Evolutionary conservation across 2,797 vertebrate species (phyloP), one percentile per base, ranked within the genome.

Genomic region (Australoheros facetus): DNA sequence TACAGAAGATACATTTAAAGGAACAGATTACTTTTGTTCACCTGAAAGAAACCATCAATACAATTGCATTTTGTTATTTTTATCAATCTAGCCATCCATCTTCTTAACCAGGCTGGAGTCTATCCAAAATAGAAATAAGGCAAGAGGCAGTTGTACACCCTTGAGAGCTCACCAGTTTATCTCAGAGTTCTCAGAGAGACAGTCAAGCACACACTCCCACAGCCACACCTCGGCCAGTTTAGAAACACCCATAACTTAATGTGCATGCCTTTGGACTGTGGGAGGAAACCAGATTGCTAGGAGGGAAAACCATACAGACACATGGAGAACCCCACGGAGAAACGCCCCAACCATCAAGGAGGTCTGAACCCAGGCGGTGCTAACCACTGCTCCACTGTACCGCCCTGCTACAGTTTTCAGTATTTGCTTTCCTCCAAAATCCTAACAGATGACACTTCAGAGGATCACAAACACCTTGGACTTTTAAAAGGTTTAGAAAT

Each of bases 401-500:
- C 16, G 6, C 62, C 39, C 62, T 28, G 45, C 62, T 26, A 5
- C 21, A 19, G 39, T 66, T 48, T 66, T 45, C 39, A 48, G 23
- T 48, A 17, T 28, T 48, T 66, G 3, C 17, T 66, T 26, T 48
- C 4, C 39, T 66, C 9, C 23, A 66, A 14, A 45, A 45, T 64
- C 16, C 17, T 42, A 1, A 48, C 0, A 0, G 5, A 1, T 28
- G 1, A 66, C 19, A 48, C 23, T 19, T 66, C 23, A 17, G 23
- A 48, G 7, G 21, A 48, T 28, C 62, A 19, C 23, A 45, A 19
- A 48, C 62, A 66, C 4, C 9, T 66, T 66, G 39, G 62, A 66
- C 39, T 45, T 45, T 45, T 7, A 64, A 9, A 64, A 45, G 39
- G 21, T 64, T 64, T 28, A 23, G 26, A 64, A 64, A 26, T 4